phyloP scores from a whole-genome alignment of 2,888 invertebrate genomes.

The Copidosoma aretas region DNA sequence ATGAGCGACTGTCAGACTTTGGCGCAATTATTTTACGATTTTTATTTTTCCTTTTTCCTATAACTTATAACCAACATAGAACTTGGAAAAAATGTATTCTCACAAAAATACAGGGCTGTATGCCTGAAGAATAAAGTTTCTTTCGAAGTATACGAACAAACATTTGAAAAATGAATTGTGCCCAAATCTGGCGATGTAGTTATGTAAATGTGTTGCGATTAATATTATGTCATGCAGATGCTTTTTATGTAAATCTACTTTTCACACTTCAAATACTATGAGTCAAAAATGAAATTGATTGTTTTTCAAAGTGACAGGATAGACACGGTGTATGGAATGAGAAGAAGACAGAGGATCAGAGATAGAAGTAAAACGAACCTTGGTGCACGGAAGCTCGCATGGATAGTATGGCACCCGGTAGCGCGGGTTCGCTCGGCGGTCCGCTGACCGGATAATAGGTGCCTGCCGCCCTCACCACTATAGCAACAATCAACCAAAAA shows the following conservation, averaged over 20 bases:
- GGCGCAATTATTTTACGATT: too few relatives aligned
- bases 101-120: too few relatives aligned
- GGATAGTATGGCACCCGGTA: conserved; percentile 65
- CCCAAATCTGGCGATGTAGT: too few relatives aligned
- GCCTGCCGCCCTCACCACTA: conserved; percentile 92
- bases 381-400: conserved; percentile 65
- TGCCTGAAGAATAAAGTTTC: too few relatives aligned
- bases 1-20: too few relatives aligned
- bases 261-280: conserved; percentile 19
- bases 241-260: not conserved
- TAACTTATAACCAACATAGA: too few relatives aligned
- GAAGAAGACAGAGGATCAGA: conserved; percentile 9
- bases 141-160: too few relatives aligned
- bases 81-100: too few relatives aligned
- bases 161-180: too few relatives aligned
- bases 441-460: conserved; percentile 87
- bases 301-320: not conserved
- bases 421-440: conserved; percentile 69
- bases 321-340: not conserved
- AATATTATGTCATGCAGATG: not conserved
- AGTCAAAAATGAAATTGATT: not conserved
- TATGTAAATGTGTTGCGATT: too few relatives aligned
- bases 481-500: conserved; percentile 65
- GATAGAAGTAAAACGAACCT: conserved; percentile 58
- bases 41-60: too few relatives aligned